These are phyloP conservation scores for Aldrovandia affinis DNA, from an alignment of 2,797 vertebrate species.

Conservation along the genomic window DNA sequence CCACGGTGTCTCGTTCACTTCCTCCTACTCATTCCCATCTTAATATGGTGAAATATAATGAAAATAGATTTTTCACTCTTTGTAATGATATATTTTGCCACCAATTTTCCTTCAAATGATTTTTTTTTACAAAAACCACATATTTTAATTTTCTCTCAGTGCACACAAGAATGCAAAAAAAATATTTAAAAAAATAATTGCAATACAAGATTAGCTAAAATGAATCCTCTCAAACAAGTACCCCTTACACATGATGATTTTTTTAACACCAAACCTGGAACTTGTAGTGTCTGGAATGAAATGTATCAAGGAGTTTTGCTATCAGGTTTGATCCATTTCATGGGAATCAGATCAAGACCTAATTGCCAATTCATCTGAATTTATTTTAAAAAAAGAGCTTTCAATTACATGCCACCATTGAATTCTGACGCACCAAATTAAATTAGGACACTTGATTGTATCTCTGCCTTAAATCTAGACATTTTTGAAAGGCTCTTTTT, in stretches of 20 bases:
- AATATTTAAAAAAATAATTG: slow-evolving; percentile 35
- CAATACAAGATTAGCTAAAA: slow-evolving; percentile 55
- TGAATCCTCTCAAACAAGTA: slow-evolving; percentile 55
- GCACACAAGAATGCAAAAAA: neutral
- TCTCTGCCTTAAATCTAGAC: slow-evolving; percentile 82
- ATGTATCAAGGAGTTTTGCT: slow-evolving; percentile 76
- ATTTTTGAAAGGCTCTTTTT: slow-evolving; percentile 81
- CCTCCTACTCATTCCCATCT: slow-evolving; percentile 43
- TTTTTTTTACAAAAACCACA: neutral
- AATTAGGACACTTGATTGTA: slow-evolving; percentile 90
- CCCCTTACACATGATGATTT: neutral
- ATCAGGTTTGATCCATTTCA: slow-evolving; percentile 91
- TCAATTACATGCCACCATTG: slow-evolving; percentile 92
- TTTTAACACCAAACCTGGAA: slow-evolving; percentile 28
- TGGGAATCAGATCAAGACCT: slow-evolving; percentile 89
- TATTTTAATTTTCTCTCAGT: neutral
- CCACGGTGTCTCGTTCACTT: slow-evolving; percentile 56
- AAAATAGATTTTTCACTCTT: neutral
- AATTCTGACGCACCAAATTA: slow-evolving; percentile 91
- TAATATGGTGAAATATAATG: slow-evolving; percentile 10
- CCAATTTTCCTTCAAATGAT: neutral
- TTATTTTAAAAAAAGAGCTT: slow-evolving; percentile 97
- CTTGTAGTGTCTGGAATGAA: slow-evolving; percentile 78
- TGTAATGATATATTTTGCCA: slow-evolving; percentile 4
- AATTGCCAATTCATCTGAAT: slow-evolving; percentile 99